These are phyloP conservation scores for Hymenopus coronatus DNA, from an alignment of 2,888 invertebrate genomes.

Conservation along the genomic window DNA sequence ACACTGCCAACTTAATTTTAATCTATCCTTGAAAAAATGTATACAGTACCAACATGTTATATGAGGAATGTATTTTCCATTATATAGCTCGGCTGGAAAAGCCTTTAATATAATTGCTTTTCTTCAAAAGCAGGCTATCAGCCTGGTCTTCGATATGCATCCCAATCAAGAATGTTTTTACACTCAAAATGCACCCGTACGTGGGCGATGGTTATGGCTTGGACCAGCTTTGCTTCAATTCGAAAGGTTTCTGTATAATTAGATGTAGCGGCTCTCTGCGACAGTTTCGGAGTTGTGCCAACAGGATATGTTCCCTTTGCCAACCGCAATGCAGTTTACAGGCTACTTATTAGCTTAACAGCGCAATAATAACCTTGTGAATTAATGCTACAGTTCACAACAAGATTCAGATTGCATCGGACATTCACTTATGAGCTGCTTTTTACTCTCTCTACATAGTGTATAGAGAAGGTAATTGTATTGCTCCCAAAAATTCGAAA, in stretches of 20 bases:
- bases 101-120: too few relatives aligned
- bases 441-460: too few relatives aligned
- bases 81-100: too few relatives aligned
- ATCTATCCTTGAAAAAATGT: too few relatives aligned
- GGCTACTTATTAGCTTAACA: neutral
- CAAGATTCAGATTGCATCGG: neutral
- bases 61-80: too few relatives aligned
- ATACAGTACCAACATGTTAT: too few relatives aligned
- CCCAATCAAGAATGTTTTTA: neutral
- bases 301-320: neutral
- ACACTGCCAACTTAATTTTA: too few relatives aligned
- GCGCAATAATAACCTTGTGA: neutral
- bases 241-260: neutral
- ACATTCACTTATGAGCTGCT: too few relatives aligned
- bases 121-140: too few relatives aligned
- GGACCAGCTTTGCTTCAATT: neutral
- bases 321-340: neutral
- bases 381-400: neutral
- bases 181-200: neutral
- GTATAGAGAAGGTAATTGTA: too few relatives aligned
- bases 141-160: too few relatives aligned
- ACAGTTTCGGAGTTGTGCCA: neutral
- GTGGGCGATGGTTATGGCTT: neutral
- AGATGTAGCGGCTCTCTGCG: neutral
- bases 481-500: too few relatives aligned